phyloP scores from a whole-genome alignment of 2,888 invertebrate genomes.

The Hypolimnas misippus region DNA sequence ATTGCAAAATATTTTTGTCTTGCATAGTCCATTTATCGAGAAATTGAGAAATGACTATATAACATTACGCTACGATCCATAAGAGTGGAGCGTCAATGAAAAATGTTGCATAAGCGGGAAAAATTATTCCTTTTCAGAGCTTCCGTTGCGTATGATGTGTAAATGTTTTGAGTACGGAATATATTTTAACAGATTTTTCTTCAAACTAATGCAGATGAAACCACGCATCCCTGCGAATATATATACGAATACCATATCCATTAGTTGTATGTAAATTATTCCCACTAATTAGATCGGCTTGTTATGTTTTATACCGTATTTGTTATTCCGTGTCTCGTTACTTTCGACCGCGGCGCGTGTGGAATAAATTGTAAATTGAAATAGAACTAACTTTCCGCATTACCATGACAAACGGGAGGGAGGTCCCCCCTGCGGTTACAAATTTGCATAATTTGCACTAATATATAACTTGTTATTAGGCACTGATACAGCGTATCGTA shows the following conservation, averaged over 20 bases:
- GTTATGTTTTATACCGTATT: conserved; percentile 5
- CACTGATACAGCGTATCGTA: conserved; percentile 42
- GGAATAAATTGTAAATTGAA: conserved; percentile 39
- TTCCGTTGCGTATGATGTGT: too few relatives aligned
- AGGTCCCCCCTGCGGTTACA: conserved; percentile 41
- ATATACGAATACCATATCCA: not conserved
- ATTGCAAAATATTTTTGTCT: too few relatives aligned
- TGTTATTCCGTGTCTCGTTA: conserved; percentile 17
- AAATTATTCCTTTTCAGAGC: too few relatives aligned
- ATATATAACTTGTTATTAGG: conserved; percentile 56
- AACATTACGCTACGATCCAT: too few relatives aligned
- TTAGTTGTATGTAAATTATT: not conserved
- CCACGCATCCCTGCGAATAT: not conserved
- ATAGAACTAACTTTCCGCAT: conserved; percentile 41
- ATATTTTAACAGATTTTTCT: too few relatives aligned
- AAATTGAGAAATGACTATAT: too few relatives aligned
- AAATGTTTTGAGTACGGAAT: too few relatives aligned
- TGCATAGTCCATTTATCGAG: too few relatives aligned
- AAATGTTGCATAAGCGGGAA: too few relatives aligned
- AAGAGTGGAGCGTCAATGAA: too few relatives aligned
- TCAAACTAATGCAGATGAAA: too few relatives aligned
- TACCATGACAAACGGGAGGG: conserved; percentile 47
- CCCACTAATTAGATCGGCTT: not conserved
- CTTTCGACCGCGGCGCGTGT: conserved; percentile 22
- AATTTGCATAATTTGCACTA: conserved; percentile 61